Conservation (phyloP, 2,113 vertebrate genomes). For the Oostethus manadensis region DNA sequence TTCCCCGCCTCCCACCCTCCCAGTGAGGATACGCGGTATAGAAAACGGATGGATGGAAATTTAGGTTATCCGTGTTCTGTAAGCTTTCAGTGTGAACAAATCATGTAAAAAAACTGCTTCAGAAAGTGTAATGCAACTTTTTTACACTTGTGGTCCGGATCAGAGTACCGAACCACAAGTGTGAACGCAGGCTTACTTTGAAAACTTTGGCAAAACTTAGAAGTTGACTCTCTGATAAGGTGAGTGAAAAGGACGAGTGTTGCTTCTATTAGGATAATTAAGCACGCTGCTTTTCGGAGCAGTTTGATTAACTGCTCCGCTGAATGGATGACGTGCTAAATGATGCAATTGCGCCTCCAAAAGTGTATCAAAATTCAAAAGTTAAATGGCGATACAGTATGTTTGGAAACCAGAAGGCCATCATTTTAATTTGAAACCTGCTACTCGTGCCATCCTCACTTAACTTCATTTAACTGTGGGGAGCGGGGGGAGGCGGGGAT, state of each 20-base stretch:
- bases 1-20: too few species aligned
- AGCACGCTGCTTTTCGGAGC: conserved; percentile 11
- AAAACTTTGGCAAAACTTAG: conserved; percentile 8
- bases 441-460: not conserved
- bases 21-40: too few species aligned
- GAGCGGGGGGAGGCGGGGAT: not conserved
- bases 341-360: conserved; percentile 4
- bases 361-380: not conserved
- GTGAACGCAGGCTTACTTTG: not conserved
- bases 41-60: too few species aligned
- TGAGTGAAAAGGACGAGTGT: conserved; percentile 25
- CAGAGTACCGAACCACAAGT: too few species aligned
- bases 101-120: too few species aligned
- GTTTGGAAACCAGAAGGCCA: not conserved
- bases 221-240: not conserved
- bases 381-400: not conserved
- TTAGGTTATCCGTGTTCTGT: too few species aligned
- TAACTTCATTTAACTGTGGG: not conserved
- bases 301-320: conserved; percentile 28
- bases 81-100: too few species aligned
- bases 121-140: too few species aligned
- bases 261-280: conserved; percentile 39
- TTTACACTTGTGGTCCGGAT: too few species aligned
- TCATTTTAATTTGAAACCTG: not conserved
- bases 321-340: conserved; percentile 1